A percentile compares a stretch with the other conserved stretches of the same genome.
These are phyloP conservation scores for Drosophila busckii DNA, from an alignment of 1,140 invertebrate species.

Conservation along the genomic window DNA sequence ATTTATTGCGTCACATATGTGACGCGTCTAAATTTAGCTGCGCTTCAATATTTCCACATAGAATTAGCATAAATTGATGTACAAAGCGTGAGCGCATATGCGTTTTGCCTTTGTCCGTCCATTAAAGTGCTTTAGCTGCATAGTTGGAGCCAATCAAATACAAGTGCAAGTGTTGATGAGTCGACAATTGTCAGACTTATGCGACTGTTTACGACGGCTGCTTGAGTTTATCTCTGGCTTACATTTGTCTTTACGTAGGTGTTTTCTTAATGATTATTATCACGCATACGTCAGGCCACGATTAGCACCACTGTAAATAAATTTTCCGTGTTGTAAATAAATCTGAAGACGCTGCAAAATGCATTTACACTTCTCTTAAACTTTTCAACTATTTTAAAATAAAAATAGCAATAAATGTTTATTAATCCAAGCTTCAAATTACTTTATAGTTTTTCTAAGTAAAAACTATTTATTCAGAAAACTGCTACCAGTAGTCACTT, in stretches of 20 bases:
- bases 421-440: neutral
- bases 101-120: slow-evolving; percentile 26
- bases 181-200: slow-evolving; percentile 9
- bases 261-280: neutral
- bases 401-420: neutral
- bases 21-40: no score
- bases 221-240: neutral
- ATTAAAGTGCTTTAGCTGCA: slow-evolving; percentile 51
- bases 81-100: slow-evolving; percentile 2
- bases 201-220: neutral
- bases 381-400: neutral
- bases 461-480: no score
- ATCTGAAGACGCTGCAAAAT: neutral
- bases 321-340: neutral
- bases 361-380: neutral
- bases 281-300: slow-evolving; percentile 1
- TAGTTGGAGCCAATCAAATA: slow-evolving; percentile 34
- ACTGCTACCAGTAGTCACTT: slow-evolving; percentile 38
- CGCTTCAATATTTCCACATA: no score
- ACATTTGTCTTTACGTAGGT: neutral
- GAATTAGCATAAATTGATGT: slow-evolving; percentile 14
- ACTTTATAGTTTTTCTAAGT: neutral
- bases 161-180: neutral
- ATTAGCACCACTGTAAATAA: neutral
- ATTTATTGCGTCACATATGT: slow-evolving; percentile 11